These are phyloP conservation scores for Orientallactaga bullata DNA, from an alignment of 2,113 vertebrate species.

Conservation along the genomic window DNA sequence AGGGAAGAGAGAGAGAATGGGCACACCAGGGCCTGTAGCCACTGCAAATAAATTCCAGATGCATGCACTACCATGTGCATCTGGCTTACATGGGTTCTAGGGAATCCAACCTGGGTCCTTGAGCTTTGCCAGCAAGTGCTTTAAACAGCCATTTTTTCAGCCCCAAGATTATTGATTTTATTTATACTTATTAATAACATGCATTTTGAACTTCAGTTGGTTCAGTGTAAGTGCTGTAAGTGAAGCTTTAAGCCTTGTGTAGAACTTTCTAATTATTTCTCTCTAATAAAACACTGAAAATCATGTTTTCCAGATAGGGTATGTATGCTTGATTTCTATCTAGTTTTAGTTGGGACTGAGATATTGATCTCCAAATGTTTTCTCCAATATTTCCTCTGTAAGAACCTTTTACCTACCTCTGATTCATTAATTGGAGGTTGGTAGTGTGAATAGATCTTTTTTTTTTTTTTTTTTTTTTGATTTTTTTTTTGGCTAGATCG, in stretches of 20 bases:
- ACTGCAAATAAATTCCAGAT: no score
- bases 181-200: background rate
- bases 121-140: no score
- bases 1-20: no score
- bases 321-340: background rate
- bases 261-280: background rate
- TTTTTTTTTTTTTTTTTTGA: no score
- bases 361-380: background rate
- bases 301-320: background rate
- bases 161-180: background rate
- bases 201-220: conserved; percentile 33
- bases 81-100: no score
- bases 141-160: no score
- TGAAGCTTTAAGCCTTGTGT: background rate
- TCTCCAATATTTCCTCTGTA: background rate
- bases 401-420: background rate
- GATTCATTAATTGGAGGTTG: background rate
- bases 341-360: background rate
- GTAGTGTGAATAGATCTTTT: background rate
- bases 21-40: no score
- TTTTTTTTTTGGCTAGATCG: no score
- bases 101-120: no score
- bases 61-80: no score
- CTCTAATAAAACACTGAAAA: background rate
- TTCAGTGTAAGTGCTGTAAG: background rate